Percentiles rank a stretch among this genome's conserved stretches.
Evolutionary conservation across 92 coral and sea anemone genomes (phyloP).

Genomic region (Paramuricea clavata): DNA sequence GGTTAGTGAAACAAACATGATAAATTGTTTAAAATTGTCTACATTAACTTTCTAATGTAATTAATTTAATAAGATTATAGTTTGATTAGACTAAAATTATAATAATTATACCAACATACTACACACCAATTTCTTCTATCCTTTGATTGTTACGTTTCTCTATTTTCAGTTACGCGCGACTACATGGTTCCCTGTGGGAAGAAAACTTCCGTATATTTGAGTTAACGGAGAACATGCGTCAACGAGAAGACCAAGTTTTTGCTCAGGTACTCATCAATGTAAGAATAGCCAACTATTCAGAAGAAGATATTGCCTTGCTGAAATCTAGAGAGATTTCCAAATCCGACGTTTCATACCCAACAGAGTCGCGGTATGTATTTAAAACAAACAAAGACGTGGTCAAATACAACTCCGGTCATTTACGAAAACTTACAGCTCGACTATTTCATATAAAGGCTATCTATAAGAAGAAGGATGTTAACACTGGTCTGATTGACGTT

Average conservation of each 20-base stretch:
- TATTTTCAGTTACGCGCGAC: constrained; percentile 17
- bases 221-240: constrained; percentile 32
- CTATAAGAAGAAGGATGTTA: too few species aligned
- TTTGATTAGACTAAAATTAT: background rate
- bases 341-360: constrained; percentile 10
- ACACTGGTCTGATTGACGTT: too few species aligned
- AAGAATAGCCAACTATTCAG: constrained; percentile 30
- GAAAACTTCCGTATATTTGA: constrained; percentile 27
- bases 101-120: constrained; percentile 18
- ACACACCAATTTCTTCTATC: constrained; percentile 1
- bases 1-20: background rate
- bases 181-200: constrained; percentile 35
- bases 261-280: constrained; percentile 28
- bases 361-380: constrained; percentile 20
- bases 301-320: constrained; percentile 26
- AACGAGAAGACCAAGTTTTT: constrained; percentile 34
- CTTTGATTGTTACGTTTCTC: constrained; percentile 5
- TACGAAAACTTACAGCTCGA: constrained; percentile 21
- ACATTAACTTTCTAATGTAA: background rate
- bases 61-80: background rate
- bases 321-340: constrained; percentile 7
- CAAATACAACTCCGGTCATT: background rate
- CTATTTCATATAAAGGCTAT: too few species aligned
- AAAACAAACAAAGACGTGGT: constrained; percentile 27
- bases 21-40: background rate